phyloP scores from a whole-genome alignment of 2,888 invertebrate genomes.

The Sarcophaga caerulescens region DNA sequence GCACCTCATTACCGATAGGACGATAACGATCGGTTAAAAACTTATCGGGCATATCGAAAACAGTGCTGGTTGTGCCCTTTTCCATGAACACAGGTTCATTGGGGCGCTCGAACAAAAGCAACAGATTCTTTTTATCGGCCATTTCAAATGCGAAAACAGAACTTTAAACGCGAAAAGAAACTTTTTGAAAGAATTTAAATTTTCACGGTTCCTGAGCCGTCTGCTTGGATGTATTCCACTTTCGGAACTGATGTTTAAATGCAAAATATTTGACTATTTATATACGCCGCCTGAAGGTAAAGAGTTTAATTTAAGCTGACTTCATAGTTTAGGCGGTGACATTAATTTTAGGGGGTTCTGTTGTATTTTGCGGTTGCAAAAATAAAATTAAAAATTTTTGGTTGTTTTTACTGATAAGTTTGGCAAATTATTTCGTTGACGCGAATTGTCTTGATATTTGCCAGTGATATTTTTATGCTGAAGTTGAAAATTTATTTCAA shows the following conservation, averaged over 20 bases:
- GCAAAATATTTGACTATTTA: neutral
- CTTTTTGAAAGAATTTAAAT: neutral
- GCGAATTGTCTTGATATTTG: too few relatives aligned
- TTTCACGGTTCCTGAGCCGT: neutral
- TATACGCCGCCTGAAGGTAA: neutral
- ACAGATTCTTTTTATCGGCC: constrained; percentile 84
- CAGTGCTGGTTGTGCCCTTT: constrained; percentile 85
- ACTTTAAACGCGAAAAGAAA: neutral
- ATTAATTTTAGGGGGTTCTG: neutral
- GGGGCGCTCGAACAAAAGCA: constrained; percentile 88
- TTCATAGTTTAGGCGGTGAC: neutral
- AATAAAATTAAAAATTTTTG: too few relatives aligned
- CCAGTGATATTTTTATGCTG: too few relatives aligned
- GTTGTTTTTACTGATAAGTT: too few relatives aligned
- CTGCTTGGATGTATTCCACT: neutral
- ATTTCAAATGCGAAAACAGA: constrained; percentile 79
- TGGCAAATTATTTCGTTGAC: too few relatives aligned
- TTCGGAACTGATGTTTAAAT: neutral
- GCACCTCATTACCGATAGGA: constrained; percentile 82
- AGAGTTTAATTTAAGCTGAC: too few relatives aligned
- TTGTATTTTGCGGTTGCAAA: too few relatives aligned
- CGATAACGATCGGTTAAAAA: constrained; percentile 83
- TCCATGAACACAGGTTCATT: constrained; percentile 89
- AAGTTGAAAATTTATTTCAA: too few relatives aligned
- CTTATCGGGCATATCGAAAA: constrained; percentile 85